These are phyloP conservation scores for Pomacea maculata DNA, from an alignment of 1,140 invertebrate species.

Conservation along the genomic window DNA sequence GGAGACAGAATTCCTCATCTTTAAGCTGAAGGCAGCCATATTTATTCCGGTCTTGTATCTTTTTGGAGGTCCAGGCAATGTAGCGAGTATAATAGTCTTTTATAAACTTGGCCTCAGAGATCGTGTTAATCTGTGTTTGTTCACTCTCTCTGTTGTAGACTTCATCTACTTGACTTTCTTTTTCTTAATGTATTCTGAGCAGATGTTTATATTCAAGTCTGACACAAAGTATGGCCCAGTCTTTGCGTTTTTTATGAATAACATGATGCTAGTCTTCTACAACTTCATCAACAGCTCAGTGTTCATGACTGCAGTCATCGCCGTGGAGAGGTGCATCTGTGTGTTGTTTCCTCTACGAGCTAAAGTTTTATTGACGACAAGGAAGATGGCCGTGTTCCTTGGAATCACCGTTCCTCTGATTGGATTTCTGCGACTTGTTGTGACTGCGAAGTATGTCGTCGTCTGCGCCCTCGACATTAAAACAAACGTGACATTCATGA, in stretches of 20 bases:
- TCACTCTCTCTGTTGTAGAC: not conserved
- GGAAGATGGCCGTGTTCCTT: not conserved
- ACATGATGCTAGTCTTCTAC: not conserved
- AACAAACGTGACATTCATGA: not conserved
- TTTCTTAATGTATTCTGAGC: constrained; percentile 2
- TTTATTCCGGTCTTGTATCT: no score
- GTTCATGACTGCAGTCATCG: not conserved
- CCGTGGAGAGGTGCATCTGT: constrained; percentile 5
- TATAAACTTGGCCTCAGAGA: not conserved
- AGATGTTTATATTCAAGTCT: not conserved
- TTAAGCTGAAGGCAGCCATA: no score
- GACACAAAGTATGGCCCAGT: not conserved
- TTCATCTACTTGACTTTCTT: not conserved
- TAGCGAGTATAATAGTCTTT: no score
- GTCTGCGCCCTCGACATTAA: not conserved
- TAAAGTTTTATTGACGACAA: not conserved
- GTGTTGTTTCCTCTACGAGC: not conserved
- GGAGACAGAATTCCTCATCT: no score
- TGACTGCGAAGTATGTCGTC: not conserved
- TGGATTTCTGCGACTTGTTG: not conserved
- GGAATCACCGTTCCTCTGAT: not conserved
- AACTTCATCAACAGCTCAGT: not conserved
- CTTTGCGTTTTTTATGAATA: not conserved
- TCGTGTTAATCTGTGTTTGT: constrained; percentile 5
- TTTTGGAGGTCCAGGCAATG: no score